A percentile compares a stretch with the other conserved stretches of the same genome.
Evolutionary conservation across 2,113 vertebrate genomes (phyloP).

Genomic region (Pseudonaja textilis): DNA sequence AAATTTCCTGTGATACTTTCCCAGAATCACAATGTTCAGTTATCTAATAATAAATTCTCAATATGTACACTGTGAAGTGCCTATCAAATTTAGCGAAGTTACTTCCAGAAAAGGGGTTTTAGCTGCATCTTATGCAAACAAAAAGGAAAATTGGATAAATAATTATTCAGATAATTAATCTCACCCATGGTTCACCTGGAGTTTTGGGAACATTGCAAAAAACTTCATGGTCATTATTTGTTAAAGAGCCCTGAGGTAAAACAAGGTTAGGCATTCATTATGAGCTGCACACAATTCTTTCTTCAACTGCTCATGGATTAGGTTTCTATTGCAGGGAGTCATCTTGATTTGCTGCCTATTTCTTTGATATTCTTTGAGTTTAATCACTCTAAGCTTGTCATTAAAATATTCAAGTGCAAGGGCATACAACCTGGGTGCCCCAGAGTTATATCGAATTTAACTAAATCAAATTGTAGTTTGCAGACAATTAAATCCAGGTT

Average conservation of each 20-base stretch:
- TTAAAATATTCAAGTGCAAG: neutral
- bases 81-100: neutral
- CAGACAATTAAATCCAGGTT: neutral
- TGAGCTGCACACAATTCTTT: neutral
- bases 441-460: neutral
- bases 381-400: neutral
- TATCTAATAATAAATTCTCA: neutral
- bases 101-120: neutral
- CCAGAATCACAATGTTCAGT: neutral
- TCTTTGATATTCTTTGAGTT: neutral
- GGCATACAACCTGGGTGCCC: neutral
- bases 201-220: neutral
- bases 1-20: rapidly evolving
- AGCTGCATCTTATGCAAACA: neutral
- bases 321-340: neutral
- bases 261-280: neutral
- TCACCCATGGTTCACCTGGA: neutral
- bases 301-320: neutral
- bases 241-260: neutral
- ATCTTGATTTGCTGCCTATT: neutral
- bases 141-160: rapidly evolving
- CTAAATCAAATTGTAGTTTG: neutral
- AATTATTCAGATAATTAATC: neutral
- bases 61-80: neutral
- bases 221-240: neutral